Evolutionary conservation across 2,888 invertebrate genomes (phyloP).

Genomic region (Idaea straminata): DNA sequence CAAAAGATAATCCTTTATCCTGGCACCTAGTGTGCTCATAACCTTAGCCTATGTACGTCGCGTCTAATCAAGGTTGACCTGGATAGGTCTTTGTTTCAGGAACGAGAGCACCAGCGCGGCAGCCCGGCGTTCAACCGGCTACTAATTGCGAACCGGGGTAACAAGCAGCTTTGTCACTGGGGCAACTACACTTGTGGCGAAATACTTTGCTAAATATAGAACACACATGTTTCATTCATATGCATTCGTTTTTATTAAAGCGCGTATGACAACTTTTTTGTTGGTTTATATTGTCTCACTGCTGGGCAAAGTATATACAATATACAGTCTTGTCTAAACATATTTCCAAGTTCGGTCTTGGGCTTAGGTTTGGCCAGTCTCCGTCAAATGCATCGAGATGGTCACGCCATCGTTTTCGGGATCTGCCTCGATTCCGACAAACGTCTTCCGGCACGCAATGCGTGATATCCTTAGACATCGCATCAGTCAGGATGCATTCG

Average conservation of each 20-base stretch:
- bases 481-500: too few relatives aligned
- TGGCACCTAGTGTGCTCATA: not conserved
- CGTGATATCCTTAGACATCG: too few relatives aligned
- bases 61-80: conserved; percentile 60
- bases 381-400: too few relatives aligned
- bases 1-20: not conserved
- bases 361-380: too few relatives aligned
- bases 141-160: conserved; percentile 49
- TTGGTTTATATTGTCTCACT: too few relatives aligned
- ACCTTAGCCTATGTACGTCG: conserved; percentile 28
- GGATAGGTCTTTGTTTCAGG: conserved; percentile 51
- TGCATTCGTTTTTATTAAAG: not conserved
- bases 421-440: too few relatives aligned
- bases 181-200: conserved; percentile 16
- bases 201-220: conserved; percentile 5
- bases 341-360: too few relatives aligned
- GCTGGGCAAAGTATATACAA: too few relatives aligned
- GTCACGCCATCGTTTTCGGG: too few relatives aligned
- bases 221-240: not conserved
- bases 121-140: conserved; percentile 31
- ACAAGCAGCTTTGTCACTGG: conserved; percentile 38
- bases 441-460: too few relatives aligned
- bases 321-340: too few relatives aligned
- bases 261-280: too few relatives aligned
- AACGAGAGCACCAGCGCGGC: conserved; percentile 34